Base-by-base conservation (phyloP, 1,140 invertebrate genomes). In the Oncopeltus fasciatus region DNA sequence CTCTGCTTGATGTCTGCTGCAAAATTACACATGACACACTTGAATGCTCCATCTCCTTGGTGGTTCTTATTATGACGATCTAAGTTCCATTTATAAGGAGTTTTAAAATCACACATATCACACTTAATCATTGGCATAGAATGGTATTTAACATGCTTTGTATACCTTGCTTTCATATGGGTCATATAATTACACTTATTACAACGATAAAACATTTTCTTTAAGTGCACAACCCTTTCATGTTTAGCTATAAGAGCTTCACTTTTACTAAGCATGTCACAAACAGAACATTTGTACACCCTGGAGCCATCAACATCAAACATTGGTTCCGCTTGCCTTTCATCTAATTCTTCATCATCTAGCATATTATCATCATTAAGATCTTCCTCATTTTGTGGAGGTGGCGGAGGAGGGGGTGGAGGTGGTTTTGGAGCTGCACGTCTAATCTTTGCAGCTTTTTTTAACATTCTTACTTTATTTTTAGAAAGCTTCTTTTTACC, bases 91-190 rank as follows among this genome's bases (percentile, higher is more conserved):
- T 91, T 91, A 75, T 92, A 91, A 5, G 92, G 87, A 9, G 92
- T 94, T 58, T 87, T 83, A 72, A 95, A 97, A 69, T 92, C 89
- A 75, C 93, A 97, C 69, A 87, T 84, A 49, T 85, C 84, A 74
- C 93, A 97, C 72, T 95, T 92, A 65, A 92, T 91, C 83, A 90
- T 90, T 58, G 89, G 89, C 85, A 92, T 88, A 43, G 87, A 89
- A 73, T 94, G 89, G 70, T 93, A 92, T 69, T 92, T 93, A n/a
- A 92, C 86, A 70, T 95, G 92, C 72, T 92, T 93, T 31, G 89
- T 92, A 71, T 87, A 95, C 51, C 92, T 82, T 1, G 87, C 84
- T 69, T 88, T 87, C 65, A 93, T 88, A 71, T 92, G 87, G 0
- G 92, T 95, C 60, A 88, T 85, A 71, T 94, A 95, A 65, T 83